Conservation (phyloP, 2,113 vertebrate species). For the Muscicapa adusta region DNA sequence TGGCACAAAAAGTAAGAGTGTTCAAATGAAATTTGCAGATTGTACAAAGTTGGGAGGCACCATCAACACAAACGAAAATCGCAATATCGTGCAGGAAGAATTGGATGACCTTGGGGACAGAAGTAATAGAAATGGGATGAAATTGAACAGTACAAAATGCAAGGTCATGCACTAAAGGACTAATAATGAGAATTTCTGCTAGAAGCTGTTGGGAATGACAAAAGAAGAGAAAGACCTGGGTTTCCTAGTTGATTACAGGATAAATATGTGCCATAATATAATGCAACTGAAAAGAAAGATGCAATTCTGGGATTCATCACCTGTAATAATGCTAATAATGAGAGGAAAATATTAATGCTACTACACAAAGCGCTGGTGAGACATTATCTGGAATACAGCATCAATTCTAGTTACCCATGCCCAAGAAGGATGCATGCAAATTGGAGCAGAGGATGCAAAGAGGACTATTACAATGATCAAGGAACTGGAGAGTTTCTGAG, state of each 20-base stretch:
- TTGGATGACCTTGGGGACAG: constrained; percentile 68
- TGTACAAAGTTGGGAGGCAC: constrained; percentile 55
- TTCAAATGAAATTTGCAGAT: constrained; percentile 54
- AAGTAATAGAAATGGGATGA: constrained; percentile 68
- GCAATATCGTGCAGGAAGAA: constrained; percentile 48
- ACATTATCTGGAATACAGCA: constrained; percentile 1
- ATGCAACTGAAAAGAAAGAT: constrained; percentile 62
- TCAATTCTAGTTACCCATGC: constrained; percentile 38
- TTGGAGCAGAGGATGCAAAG: constrained; percentile 41
- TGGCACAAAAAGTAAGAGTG: constrained; percentile 35
- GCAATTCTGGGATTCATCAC: constrained; percentile 59
- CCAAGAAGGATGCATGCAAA: constrained; percentile 51
- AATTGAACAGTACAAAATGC: constrained; percentile 68
- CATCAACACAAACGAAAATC: constrained; percentile 60
- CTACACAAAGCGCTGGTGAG: constrained; percentile 30
- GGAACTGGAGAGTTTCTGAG: neutral
- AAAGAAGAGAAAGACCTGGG: constrained; percentile 55
- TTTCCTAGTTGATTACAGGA: constrained; percentile 66
- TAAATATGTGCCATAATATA: constrained; percentile 64
- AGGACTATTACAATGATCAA: constrained; percentile 24
- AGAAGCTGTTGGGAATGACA: constrained; percentile 64
- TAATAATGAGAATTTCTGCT: constrained; percentile 69
- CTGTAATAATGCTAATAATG: constrained; percentile 54
- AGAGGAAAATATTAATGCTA: constrained; percentile 63
- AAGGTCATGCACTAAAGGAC: constrained; percentile 64